A percentile compares a stretch with the other conserved stretches of the same genome.
These are phyloP conservation scores for Endomychus coccineus DNA, from an alignment of 2,888 invertebrate species.

Conservation along the genomic window DNA sequence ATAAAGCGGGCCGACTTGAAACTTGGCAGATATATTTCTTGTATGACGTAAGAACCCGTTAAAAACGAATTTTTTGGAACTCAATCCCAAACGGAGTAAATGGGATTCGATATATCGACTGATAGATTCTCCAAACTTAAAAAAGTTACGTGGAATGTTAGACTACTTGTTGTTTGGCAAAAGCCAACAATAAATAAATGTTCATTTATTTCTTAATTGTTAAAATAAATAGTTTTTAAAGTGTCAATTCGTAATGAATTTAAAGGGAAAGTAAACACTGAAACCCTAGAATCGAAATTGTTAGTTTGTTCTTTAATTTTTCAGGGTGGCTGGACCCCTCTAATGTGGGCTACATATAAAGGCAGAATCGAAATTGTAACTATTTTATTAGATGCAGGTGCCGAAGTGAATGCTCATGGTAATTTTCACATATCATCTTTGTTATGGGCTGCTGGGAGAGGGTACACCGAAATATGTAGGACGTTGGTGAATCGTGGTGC, in stretches of 20 bases:
- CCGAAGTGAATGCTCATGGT: constrained; percentile 92
- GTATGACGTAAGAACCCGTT: too few species aligned
- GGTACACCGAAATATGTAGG: constrained; percentile 77
- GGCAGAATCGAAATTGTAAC: constrained; percentile 66
- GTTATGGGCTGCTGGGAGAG: constrained; percentile 92
- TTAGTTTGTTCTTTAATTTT: background rate
- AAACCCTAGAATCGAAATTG: too few species aligned
- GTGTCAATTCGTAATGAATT: background rate
- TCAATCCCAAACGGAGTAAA: too few species aligned
- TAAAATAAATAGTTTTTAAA: background rate
- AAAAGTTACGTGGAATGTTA: too few species aligned
- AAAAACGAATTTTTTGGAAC: too few species aligned
- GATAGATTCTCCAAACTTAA: too few species aligned
- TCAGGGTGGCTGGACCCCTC: constrained; percentile 92
- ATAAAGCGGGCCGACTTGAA: too few species aligned
- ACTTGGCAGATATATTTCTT: too few species aligned
- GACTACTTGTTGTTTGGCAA: background rate
- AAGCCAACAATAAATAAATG: constrained; percentile 2
- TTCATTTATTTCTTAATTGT: background rate
- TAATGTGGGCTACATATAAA: constrained; percentile 98
- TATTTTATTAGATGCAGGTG: constrained; percentile 73
- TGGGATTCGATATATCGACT: too few species aligned
- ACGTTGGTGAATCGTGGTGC: constrained; percentile 79
- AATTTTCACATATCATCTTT: constrained; percentile 90
- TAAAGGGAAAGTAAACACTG: background rate